These are phyloP conservation scores for Caenorhabditis angaria DNA, from an alignment of 2,888 invertebrate genomes.

Conservation along the genomic window DNA sequence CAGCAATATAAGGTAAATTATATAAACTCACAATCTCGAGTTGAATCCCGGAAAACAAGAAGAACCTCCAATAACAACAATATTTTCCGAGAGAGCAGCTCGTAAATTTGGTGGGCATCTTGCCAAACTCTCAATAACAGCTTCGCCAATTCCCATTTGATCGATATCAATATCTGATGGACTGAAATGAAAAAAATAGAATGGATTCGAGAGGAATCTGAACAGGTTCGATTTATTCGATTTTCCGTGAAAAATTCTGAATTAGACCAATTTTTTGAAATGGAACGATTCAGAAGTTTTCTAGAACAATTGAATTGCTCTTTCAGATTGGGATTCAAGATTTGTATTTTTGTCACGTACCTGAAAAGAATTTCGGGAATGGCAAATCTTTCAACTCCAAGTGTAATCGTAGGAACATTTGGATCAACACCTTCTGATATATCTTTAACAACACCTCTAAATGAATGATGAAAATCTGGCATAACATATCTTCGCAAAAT, in stretches of 20 bases:
- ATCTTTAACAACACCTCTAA: constrained; percentile 40
- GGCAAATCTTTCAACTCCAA: constrained; percentile 91
- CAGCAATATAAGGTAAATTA: neutral
- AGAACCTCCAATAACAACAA: constrained; percentile 85
- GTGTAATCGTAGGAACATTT: constrained; percentile 76
- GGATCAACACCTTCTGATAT: constrained; percentile 76
- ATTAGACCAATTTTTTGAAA: too few relatives aligned
- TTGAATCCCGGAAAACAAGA: constrained; percentile 86
- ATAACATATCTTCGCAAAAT: constrained; percentile 84
- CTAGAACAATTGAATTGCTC: too few relatives aligned
- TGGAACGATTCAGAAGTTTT: too few relatives aligned
- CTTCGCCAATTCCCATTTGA: constrained; percentile 83
- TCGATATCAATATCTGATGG: constrained; percentile 93
- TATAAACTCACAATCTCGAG: constrained; percentile 77
- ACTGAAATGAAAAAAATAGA: constrained; percentile 73
- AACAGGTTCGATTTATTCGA: too few relatives aligned
- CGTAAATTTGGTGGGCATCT: constrained; percentile 76
- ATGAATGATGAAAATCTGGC: constrained; percentile 85
- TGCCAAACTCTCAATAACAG: constrained; percentile 50
- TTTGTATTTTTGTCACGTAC: too few relatives aligned
- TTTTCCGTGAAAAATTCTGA: too few relatives aligned
- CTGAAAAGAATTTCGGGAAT: constrained; percentile 90
- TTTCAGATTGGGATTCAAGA: too few relatives aligned
- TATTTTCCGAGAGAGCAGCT: constrained; percentile 81
- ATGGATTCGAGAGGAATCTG: constrained; percentile 1